A percentile compares a stretch with the other conserved stretches of the same genome.
Conservation (phyloP, 2,797 vertebrate genomes). For the Sebastes nivosus region DNA sequence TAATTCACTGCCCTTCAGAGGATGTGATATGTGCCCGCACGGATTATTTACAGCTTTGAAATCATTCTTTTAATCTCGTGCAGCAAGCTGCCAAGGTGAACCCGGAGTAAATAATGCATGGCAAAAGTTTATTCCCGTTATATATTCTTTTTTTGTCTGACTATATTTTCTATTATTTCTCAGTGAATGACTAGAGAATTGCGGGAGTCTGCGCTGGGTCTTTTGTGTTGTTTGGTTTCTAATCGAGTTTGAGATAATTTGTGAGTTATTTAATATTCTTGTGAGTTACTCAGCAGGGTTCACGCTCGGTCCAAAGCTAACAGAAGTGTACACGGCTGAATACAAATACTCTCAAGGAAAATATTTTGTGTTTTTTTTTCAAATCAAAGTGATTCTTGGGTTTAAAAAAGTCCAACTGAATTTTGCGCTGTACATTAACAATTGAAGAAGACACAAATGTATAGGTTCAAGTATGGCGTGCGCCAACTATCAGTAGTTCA, state of each 20-base stretch:
- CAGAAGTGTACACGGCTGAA: conserved; percentile 21
- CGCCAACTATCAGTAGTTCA: not conserved
- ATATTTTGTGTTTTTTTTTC: not conserved
- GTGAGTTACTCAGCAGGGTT: conserved; percentile 15
- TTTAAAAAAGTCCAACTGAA: not conserved
- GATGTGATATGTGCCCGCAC: conserved; percentile 78
- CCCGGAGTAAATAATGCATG: conserved; percentile 74
- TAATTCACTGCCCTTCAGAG: conserved; percentile 85
- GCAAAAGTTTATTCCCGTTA: conserved; percentile 65
- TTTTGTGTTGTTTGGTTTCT: conserved; percentile 34
- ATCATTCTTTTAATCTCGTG: conserved; percentile 81
- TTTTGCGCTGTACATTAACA: not conserved
- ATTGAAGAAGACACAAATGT: not conserved
- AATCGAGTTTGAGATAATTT: conserved; percentile 51
- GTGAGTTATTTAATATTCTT: conserved; percentile 48
- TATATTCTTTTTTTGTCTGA: conserved; percentile 56
- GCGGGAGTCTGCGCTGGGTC: not conserved
- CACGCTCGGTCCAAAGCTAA: conserved; percentile 22
- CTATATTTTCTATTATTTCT: conserved; percentile 40
- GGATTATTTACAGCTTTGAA: conserved; percentile 84
- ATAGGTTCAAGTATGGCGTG: not conserved
- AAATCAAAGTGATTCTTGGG: not conserved
- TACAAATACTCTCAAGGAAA: conserved; percentile 16
- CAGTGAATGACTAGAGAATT: conserved; percentile 26
- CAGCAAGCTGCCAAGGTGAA: conserved; percentile 79